Evolutionary conservation across 2,888 invertebrate species (phyloP), one percentile per base, ranked within the genome.

Genomic region (Bembecia ichneumoniformis): DNA sequence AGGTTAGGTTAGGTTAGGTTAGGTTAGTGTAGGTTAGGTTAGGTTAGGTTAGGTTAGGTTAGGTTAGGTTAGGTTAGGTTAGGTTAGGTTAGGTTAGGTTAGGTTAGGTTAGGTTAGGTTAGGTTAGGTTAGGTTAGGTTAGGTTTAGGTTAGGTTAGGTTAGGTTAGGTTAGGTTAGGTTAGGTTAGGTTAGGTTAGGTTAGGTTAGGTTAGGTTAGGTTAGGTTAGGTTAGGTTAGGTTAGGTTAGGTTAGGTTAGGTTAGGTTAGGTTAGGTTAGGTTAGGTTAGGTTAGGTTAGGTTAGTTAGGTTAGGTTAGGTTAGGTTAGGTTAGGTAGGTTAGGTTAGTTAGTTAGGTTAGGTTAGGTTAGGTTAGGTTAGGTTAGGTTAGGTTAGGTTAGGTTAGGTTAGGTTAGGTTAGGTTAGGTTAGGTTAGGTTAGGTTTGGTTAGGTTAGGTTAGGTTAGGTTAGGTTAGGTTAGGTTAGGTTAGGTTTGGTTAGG

Each of bases 401-500:
- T 40, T 40, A 40, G 40, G 40, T 40, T 40, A 40, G 40, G 40
- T 40, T 40, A 40, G 40, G 40, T 40, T 40, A 40, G 40, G 40
- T 40, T 40, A 40, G 40, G 40, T 40, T 40, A 40, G 40, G 40
- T n/a, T 40, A n/a, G n/a, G n/a, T n/a, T n/a, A n/a, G n/a, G n/a
- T n/a, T n/a, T n/a, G n/a, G n/a, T n/a, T n/a, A n/a, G n/a, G n/a
- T n/a, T 40, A 40, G 40, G 40, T 40, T 40, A 40, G 40, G 40
- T 40, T 40, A 40, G 40, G 40, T 40, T 40, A 40, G 40, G 40
- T 40, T 40, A 40, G 40, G 40, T 40, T 40, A 40, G 47, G 47
- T 47, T 47, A 47, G 47, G 47, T 47, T 47, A 47, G 47, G 47
- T 47, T 47, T 35, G 47, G 47, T 47, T 47, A 47, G 47, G 47